Evolutionary conservation across 2,113 vertebrate genomes (phyloP).

Genomic region (Peromyscus leucopus): DNA sequence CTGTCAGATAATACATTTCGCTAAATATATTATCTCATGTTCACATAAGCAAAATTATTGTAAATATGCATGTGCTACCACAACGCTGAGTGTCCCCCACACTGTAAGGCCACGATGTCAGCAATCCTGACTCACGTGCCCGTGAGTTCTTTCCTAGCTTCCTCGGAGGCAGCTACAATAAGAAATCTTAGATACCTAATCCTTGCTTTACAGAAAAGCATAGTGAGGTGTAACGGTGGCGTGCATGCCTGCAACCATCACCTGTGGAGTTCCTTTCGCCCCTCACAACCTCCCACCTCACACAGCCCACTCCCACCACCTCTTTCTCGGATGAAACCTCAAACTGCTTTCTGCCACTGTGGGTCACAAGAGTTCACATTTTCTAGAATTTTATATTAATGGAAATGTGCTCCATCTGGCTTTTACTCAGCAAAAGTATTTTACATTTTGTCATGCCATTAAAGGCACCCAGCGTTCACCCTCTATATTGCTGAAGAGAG

Average conservation of each 20-base stretch:
- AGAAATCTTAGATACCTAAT: neutral
- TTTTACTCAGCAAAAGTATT: neutral
- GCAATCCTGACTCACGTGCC: too few relatives aligned
- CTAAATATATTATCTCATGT: neutral
- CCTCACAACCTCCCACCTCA: neutral
- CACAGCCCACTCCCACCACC: neutral
- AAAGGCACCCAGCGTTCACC: neutral
- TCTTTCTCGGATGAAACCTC: neutral
- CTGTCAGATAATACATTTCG: neutral
- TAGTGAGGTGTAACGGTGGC: neutral
- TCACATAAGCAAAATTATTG: neutral
- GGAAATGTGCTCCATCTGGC: neutral
- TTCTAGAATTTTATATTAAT: constrained; percentile 37
- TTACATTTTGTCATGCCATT: neutral
- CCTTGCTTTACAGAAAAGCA: neutral
- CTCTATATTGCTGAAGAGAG: neutral
- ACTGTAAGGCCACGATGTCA: neutral
- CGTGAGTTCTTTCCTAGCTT: neutral
- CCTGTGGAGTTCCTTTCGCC: neutral
- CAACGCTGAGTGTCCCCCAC: neutral
- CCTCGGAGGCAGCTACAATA: neutral
- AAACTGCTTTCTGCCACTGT: neutral
- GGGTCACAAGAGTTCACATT: neutral
- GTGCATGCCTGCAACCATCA: neutral
- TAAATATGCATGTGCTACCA: neutral